Conservation (phyloP, 2,888 invertebrate genomes). For the Galeopsomyia nigrocyanea region DNA sequence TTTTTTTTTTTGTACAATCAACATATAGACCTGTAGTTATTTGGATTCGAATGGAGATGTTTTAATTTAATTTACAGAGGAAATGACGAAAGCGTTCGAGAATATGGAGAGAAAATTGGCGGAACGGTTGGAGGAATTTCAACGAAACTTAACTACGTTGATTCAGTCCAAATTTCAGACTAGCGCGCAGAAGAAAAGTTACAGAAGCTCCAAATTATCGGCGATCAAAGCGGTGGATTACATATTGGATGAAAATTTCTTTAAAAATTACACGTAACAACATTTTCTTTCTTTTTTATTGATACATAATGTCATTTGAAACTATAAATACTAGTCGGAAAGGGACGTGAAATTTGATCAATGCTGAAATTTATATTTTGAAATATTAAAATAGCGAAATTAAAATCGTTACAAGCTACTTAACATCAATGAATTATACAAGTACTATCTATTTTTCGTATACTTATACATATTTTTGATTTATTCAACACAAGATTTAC, state of each 20-base stretch:
- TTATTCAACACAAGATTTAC: background rate
- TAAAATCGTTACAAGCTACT: no score
- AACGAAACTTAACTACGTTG: slow-evolving; percentile 35
- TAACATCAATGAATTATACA: no score
- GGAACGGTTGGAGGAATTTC: slow-evolving; percentile 53
- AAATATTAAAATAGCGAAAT: no score
- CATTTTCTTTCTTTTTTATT: no score
- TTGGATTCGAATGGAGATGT: background rate
- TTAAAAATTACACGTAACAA: slow-evolving; percentile 15
- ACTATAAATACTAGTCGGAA: no score
- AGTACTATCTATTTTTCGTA: no score
- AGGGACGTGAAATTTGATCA: no score
- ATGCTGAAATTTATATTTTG: no score
- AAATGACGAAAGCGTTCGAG: slow-evolving; percentile 54
- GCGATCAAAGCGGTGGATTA: slow-evolving; percentile 38
- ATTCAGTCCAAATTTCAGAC: slow-evolving; percentile 25
- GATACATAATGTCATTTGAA: no score
- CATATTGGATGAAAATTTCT: slow-evolving; percentile 23
- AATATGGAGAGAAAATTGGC: slow-evolving; percentile 54
- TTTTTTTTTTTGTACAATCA: no score
- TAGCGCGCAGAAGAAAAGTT: background rate
- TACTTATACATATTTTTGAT: background rate
- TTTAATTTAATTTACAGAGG: slow-evolving; percentile 51
- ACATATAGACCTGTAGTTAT: no score
- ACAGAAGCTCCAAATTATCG: slow-evolving; percentile 20